Evolutionary conservation across 2,797 vertebrate genomes (phyloP), one percentile per base, ranked within the genome.

Genomic region (Arrhamphus sclerolepis): DNA sequence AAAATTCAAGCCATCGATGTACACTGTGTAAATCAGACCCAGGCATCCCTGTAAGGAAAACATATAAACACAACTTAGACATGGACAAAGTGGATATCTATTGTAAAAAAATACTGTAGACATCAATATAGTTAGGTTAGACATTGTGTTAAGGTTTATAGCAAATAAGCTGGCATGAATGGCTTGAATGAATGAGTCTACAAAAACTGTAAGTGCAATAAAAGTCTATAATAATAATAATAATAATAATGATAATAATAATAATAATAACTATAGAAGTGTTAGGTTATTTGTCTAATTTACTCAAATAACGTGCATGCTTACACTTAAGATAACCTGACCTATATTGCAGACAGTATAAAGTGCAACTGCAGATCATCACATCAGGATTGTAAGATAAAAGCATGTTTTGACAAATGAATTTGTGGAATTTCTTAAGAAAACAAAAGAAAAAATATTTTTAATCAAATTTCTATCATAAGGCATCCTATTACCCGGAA

Each of bases 1-100:
- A 74, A 96, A 94, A 65, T 81, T 94, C 73, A 99, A 85, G 82
- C 93, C 96, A 77, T 99, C 98, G 31, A 98, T 94, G 71, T 99
- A 92, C 41, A 98, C 96, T 0, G 97, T 98, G 77, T 99, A 99
- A 90, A 99, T 93, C 80, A 99, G 87, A 57, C 98, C 97, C 76
- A 99, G 93, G 87, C 98, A 99, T 58, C 96, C 96, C 98, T 99
- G 77, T 4, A 56, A 59, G n/a, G n/a, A 60, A 28, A 82, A 82
- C 31, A 62, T 5, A 41, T 17, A 26, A 39, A 66, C 2, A 62
- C 5, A 50, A 61, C 14, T 38, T 38, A 38, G 11, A 70, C 22
- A 59, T 11, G 1, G 17, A 70, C 4, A 58, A 16, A 24, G 11
- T 13, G 24, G 16, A 54, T 17, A 41, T 5, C 40, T 13, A 14